phyloP scores from a whole-genome alignment of 2,797 vertebrate species.

The Notolabrus celidotus region DNA sequence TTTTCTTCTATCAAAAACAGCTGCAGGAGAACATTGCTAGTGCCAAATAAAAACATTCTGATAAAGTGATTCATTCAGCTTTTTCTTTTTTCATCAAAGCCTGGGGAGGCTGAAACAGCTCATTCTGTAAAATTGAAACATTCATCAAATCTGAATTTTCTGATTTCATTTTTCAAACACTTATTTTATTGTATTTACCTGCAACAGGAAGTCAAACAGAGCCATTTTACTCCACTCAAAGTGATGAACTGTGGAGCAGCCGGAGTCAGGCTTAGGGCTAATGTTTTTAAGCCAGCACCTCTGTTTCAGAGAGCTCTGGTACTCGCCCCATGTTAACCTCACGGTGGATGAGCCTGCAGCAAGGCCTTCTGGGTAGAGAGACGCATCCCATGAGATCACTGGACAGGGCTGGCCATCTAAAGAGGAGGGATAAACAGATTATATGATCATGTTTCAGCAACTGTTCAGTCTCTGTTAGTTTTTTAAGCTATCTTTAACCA shows the following conservation, averaged over 20 bases:
- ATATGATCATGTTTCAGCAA: constrained; percentile 34
- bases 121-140: background rate
- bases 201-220: constrained; percentile 95
- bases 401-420: constrained; percentile 88
- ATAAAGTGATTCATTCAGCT: background rate
- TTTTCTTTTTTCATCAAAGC: background rate
- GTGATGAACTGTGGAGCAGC: constrained; percentile 91
- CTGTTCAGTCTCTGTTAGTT: constrained; percentile 4
- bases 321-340: constrained; percentile 90
- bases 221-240: constrained; percentile 95
- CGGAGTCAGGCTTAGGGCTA: constrained; percentile 87
- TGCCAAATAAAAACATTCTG: background rate
- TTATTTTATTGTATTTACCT: constrained; percentile 87
- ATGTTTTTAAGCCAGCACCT: constrained; percentile 92
- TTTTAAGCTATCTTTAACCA: constrained; percentile 19
- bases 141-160: background rate
- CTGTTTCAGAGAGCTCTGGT: constrained; percentile 90
- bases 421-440: constrained; percentile 48
- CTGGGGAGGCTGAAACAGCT: background rate
- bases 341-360: constrained; percentile 82
- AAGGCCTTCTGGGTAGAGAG: constrained; percentile 84
- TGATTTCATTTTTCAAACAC: background rate
- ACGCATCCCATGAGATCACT: constrained; percentile 91
- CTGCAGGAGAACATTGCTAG: constrained; percentile 15
- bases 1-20: constrained; percentile 13